Evolutionary conservation across 1,140 invertebrate genomes (phyloP), one percentile per base, ranked within the genome.

Genomic region (Tetranychus cinnabarinus): DNA sequence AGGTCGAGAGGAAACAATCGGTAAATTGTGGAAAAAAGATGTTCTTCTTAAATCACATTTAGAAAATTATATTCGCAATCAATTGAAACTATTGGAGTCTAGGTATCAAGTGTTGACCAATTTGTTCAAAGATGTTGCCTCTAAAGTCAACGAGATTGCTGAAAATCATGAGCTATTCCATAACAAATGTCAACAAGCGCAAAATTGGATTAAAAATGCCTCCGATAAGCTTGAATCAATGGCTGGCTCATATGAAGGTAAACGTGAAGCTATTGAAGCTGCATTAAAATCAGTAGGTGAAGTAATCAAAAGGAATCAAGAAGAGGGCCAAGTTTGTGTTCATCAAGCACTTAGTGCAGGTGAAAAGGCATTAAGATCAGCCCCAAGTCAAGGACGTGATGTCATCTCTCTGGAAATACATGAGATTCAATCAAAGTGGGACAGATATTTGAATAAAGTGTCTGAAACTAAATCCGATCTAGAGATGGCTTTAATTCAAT

Each of bases 341-440:
- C 88, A 95, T 68, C 77, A 83, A 0, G 87, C 89, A 13, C 81
- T 93, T 0, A 92, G 88, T 66, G 87, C 83, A 70, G 89, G 89
- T 23, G 90, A 97, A 71, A 95, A 93, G 73, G 85, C 88, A 2
- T 72, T 86, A 23, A 74, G 86, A 55, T 88, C 86, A 65, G 90
- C 87, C 1, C 79, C 85, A 61, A 88, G 86, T 7, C 86, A 90
- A 69, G 89, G 90, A 0, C 78, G 85, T 60, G 89, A 95, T 70
- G 80, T 79, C 62, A 89, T 96, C 59, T 86, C 86, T 65, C 79
- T 77, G 39, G 82, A 90, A 72, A 76, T 95, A 62, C 90, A 89
- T 72, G 85, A 89, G 67, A 75, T 95, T 47, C 90, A 95, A 74
- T 83, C 80, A 58, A 88, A 91, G 66, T 95, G 90, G 86, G 91